Percentiles rank a stretch among this genome's conserved stretches.
These are phyloP conservation scores for Psilanteris sp. DNA, from an alignment of 1,140 invertebrate genomes.

Conservation along the genomic window DNA sequence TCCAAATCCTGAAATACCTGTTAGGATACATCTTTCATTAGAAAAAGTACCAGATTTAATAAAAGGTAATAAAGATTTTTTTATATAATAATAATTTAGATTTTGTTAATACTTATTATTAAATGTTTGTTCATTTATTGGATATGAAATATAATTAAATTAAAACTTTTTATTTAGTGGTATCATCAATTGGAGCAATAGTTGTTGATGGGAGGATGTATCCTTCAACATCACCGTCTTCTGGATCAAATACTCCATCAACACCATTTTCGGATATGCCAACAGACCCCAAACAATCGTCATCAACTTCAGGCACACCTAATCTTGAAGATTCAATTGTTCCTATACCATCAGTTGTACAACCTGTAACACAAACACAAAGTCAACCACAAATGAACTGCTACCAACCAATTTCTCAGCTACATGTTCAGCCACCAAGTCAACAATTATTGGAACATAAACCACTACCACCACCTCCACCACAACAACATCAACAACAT, in stretches of 20 bases:
- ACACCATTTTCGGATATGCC: constrained; percentile 64
- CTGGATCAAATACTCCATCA: constrained; percentile 71
- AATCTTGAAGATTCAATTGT: constrained; percentile 66
- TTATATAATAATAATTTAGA: too few species aligned
- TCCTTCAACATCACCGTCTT: constrained; percentile 76
- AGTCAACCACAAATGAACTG: constrained; percentile 64
- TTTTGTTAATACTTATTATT: too few species aligned
- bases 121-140: too few species aligned
- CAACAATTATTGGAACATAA: constrained; percentile 39
- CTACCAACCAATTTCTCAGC: constrained; percentile 60
- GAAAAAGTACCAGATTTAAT: constrained; percentile 89
- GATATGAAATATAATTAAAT: too few species aligned
- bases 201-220: constrained; percentile 88
- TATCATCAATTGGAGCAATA: constrained; percentile 86
- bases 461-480: constrained; percentile 64
- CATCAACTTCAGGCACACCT: constrained; percentile 62
- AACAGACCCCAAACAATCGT: constrained; percentile 74
- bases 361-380: constrained; percentile 62
- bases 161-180: constrained; percentile 82
- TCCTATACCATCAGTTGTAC: constrained; percentile 46
- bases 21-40: constrained; percentile 86
- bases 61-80: constrained; percentile 81
- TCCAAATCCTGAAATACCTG: constrained; percentile 91
- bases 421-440: constrained; percentile 67
- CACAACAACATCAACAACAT: constrained; percentile 58